Conservation (phyloP, 2,888 invertebrate species). For the Dendrolimus pini region DNA sequence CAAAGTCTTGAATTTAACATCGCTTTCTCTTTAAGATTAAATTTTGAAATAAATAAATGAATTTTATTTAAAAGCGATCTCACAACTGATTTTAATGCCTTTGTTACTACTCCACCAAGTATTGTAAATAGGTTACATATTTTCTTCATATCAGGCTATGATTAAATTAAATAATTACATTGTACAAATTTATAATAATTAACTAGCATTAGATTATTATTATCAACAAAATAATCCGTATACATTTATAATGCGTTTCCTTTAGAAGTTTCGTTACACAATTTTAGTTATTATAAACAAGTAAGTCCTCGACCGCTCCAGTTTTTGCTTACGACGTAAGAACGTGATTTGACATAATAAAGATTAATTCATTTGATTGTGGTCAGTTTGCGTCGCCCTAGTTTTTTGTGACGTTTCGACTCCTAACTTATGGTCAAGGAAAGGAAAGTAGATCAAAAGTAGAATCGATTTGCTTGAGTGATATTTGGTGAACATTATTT, state of each 20-base stretch:
- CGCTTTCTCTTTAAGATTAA: too few relatives aligned
- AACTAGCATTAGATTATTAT: not conserved
- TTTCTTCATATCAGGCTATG: too few relatives aligned
- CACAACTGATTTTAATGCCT: too few relatives aligned
- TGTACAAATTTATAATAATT: not conserved
- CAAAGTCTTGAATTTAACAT: too few relatives aligned
- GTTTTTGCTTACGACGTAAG: constrained; percentile 13
- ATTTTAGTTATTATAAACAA: not conserved
- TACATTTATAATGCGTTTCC: not conserved
- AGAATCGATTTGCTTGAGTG: too few relatives aligned
- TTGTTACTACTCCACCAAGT: too few relatives aligned
- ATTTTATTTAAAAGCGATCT: too few relatives aligned
- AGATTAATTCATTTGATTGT: constrained; percentile 25
- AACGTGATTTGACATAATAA: constrained; percentile 45
- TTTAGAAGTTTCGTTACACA: not conserved
- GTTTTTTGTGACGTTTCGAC: constrained; percentile 2
- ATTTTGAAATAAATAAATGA: too few relatives aligned
- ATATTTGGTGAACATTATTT: too few relatives aligned
- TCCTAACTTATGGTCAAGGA: not conserved
- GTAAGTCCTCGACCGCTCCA: constrained; percentile 2
- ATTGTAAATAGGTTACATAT: too few relatives aligned
- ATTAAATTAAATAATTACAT: too few relatives aligned
- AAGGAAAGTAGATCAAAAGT: not conserved
- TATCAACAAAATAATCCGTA: not conserved
- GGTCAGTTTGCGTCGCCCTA: constrained; percentile 9